Conservation (phyloP, 2,113 vertebrate genomes). For the Gallinago undulata region DNA sequence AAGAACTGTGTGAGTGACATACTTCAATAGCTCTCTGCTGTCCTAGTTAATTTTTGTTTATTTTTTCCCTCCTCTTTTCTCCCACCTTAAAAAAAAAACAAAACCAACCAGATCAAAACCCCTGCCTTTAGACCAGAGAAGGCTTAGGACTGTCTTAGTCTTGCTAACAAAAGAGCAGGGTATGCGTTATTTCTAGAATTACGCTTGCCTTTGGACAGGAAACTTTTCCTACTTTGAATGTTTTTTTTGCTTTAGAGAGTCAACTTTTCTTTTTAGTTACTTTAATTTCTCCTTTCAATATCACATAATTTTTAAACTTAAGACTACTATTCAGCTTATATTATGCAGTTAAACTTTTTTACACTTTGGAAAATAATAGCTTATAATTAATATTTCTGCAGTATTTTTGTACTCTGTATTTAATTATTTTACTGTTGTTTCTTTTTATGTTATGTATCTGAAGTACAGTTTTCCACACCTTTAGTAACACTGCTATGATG, state of each 20-base stretch:
- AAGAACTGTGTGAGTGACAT: background rate
- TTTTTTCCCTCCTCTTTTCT: background rate
- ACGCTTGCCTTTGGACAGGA: background rate
- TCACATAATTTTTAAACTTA: background rate
- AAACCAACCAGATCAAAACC: background rate
- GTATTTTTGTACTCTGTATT: background rate
- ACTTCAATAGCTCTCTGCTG: background rate
- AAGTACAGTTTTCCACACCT: background rate
- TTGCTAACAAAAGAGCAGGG: background rate
- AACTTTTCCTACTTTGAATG: background rate
- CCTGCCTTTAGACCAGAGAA: background rate
- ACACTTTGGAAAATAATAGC: background rate
- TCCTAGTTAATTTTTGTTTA: background rate
- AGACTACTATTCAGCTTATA: background rate
- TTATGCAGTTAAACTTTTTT: background rate
- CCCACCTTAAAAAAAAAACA: background rate
- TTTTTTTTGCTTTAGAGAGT: background rate
- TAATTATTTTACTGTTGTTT: background rate
- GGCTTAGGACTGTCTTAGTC: background rate
- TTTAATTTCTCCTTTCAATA: background rate
- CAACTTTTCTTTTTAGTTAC: background rate
- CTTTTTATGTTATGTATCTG: background rate
- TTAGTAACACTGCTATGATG: background rate
- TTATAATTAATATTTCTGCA: background rate
- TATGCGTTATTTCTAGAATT: background rate